Evolutionary conservation across 2,797 vertebrate genomes (phyloP), one percentile per base, ranked within the genome.

Genomic region (Sebastes taczanowskii): DNA sequence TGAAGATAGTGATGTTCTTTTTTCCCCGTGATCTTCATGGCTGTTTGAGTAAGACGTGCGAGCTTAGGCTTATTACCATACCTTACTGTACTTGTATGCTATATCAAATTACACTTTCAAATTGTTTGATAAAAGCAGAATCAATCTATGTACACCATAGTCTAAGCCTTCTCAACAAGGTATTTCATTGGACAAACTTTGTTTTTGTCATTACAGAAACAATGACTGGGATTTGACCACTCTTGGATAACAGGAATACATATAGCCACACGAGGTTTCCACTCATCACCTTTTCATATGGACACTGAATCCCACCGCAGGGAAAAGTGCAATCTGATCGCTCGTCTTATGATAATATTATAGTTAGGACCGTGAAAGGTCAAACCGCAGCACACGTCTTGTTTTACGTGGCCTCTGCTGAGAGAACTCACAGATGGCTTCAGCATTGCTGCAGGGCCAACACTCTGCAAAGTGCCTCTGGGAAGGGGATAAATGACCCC

Each of bases 311-410:
- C 83, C 74, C 85, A 75, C 86, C 88, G 3, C 61, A 46, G 85
- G 88, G 86, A 77, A 63, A 70, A 77, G 83, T 85, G 94, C 83
- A 94, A 95, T 83, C 86, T 5, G 89, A 96, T 88, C 91, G 38
- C 86, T 87, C 84, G 78, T 91, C 91, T 93, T 96, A 95, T 94
- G 93, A 96, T 96, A 95, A 96, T 96, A 95, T 96, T 96, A 95
- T 95, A 96, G 95, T 96, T 95, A 92, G 93, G 93, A 88, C 90
- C 91, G 89, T 77, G 90, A 96, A 96, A 96, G 95, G 95, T 96
- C 95, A 96, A 87, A 91, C 92, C 92, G 46, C 93, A 92, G 92
- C 89, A 86, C 89, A 90, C 71, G 89, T 91, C 92, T 93, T 92
- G 91, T 90, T 94, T 94, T 94, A 93, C 92, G 82, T 66, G 85